Base-by-base conservation (phyloP, 2,888 invertebrate genomes). In the Pharmacophagus antenor region DNA sequence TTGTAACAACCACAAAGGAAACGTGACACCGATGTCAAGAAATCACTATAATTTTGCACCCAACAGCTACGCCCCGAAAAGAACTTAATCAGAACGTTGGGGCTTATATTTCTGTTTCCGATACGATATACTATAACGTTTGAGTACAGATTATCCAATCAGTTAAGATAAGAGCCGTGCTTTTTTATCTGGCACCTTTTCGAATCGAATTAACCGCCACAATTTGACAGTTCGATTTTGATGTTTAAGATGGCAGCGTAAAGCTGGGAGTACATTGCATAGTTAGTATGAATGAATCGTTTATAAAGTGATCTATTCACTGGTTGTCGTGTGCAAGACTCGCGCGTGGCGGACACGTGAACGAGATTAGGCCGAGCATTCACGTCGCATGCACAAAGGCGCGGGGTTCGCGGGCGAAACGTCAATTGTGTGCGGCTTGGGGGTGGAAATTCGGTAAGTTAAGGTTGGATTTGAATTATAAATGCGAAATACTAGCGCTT, bases 81-180 rank as follows among this genome's bases (percentile, higher is more conserved):
- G 80, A 84, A 87, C 87, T 84, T 83, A 88, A 89, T 88, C 88
- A 89, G 84, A 74, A 84, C 76, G 73, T 79, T 67, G 80, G 78
- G 78, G 79, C 84, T 84, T 82, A 82, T 78, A 83, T 84, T 88
- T 88, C 88, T 85, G 88, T 87, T 89, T 89, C 88, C 89, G 89
- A 89, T 89, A 88, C 86, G 82, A 77, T 81, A 85, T 84, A 82
- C 82, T 84, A 84, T 87, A 84, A 73, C 88, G 77, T 88, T 89
- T 88, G 88, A 89, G 80, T 80, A 88, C 85, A 89, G 89, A 90
- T 90, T 90, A 90, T 88, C 89, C 89, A 90, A 90, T 90, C 90
- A 89, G 90, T 88, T 88, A 89, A 88, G 89, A 89, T 89, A 90
- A 88, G 87, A 82, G 85, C 85, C 85, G 88, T 87, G 87, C 85